phyloP scores from a whole-genome alignment of 2,113 vertebrate genomes.

The Peromyscus leucopus region DNA sequence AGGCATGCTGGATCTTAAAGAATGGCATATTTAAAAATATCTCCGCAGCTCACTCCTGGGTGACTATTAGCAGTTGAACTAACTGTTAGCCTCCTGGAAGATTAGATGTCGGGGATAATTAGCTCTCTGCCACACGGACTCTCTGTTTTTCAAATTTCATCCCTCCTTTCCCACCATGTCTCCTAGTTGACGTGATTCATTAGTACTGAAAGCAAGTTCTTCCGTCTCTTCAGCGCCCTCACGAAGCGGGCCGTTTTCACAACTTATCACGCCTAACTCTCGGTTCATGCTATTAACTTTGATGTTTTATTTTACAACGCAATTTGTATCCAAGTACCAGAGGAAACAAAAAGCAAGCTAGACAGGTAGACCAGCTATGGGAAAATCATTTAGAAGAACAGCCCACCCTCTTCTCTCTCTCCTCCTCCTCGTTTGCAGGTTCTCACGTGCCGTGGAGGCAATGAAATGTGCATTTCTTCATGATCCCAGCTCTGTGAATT shows the following conservation, averaged over 20 bases:
- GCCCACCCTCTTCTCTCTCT: not conserved
- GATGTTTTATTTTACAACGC: conserved; percentile 67
- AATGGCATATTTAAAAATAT: conserved; percentile 76
- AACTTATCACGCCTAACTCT: conserved; percentile 51
- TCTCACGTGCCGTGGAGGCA: rapidly evolving
- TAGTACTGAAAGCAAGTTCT: conserved; percentile 55
- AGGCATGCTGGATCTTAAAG: conserved; percentile 61
- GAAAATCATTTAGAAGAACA: not conserved
- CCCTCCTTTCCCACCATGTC: conserved; percentile 48
- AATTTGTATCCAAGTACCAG: conserved; percentile 54
- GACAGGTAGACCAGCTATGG: conserved; percentile 28
- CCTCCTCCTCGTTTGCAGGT: not conserved
- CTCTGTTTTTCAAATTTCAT: conserved; percentile 44
- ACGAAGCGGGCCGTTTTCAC: conserved; percentile 46
- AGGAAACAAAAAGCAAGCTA: conserved; percentile 56
- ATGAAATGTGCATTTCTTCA: not conserved
- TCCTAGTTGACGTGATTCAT: conserved; percentile 70
- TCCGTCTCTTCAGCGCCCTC: not conserved
- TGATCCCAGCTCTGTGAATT: conserved; percentile 37
- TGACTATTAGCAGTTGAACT: conserved; percentile 70
- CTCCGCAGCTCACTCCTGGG: conserved; percentile 45
- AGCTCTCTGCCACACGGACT: conserved; percentile 68
- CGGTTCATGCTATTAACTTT: conserved; percentile 21
- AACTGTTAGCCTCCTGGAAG: conserved; percentile 73
- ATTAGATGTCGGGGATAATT: conserved; percentile 80